Percentiles rank a stretch among this genome's conserved stretches.
phyloP scores from a whole-genome alignment of 2,113 vertebrate genomes.

The Callipepla californica region DNA sequence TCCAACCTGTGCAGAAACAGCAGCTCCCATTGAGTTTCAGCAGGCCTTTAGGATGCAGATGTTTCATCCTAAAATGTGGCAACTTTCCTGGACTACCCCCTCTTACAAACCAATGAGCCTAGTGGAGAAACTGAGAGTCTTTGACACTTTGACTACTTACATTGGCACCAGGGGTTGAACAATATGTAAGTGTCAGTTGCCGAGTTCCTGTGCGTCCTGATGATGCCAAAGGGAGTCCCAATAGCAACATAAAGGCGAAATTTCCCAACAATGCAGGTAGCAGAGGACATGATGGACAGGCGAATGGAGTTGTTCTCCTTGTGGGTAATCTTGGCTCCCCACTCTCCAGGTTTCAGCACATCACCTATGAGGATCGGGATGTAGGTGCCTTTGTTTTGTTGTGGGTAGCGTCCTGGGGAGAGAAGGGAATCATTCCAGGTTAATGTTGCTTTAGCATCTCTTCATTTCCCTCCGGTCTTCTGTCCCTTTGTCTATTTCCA shows the following conservation, averaged over 20 bases:
- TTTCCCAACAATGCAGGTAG: conserved; percentile 89
- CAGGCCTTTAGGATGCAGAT: neutral
- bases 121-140: neutral
- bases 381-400: conserved; percentile 93
- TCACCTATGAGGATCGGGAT: conserved; percentile 81
- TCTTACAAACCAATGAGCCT: neutral
- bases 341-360: conserved; percentile 77
- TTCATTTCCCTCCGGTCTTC: neutral
- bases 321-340: conserved; percentile 83
- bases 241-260: conserved; percentile 91
- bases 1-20: neutral
- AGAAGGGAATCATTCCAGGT: neutral
- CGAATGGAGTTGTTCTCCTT: conserved; percentile 76
- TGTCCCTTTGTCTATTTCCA: neutral
- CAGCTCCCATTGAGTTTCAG: neutral
- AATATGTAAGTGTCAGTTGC: conserved; percentile 87
- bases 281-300: conserved; percentile 84
- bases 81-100: neutral
- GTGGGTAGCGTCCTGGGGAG: conserved; percentile 86
- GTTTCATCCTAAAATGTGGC: neutral
- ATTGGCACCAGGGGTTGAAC: conserved; percentile 93
- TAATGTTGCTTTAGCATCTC: neutral
- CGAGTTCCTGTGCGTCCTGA: conserved; percentile 82
- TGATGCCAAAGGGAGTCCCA: conserved; percentile 87
- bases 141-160: conserved; percentile 67